Evolutionary conservation across 1,140 invertebrate species (phyloP).

Genomic region (Zaprionus africanus): DNA sequence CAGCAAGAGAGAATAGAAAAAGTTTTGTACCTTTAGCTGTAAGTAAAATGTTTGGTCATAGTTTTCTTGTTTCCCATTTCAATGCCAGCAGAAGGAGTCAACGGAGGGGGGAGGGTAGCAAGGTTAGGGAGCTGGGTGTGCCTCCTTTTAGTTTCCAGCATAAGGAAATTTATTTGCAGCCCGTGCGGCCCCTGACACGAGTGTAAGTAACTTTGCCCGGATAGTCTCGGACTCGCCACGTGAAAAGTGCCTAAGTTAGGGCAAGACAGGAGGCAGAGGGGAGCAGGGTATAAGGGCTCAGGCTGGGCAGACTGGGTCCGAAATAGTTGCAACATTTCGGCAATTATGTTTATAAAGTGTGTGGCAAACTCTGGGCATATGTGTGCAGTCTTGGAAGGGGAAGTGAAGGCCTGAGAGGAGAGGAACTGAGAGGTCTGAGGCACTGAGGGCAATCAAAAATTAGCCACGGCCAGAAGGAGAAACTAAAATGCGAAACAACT

Average conservation of each 20-base stretch:
- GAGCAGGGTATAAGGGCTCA: background rate
- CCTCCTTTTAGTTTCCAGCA: conserved; percentile 12
- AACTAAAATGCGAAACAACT: conserved; percentile 2
- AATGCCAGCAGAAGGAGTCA: background rate
- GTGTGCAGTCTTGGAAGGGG: background rate
- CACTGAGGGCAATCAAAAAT: conserved; percentile 54
- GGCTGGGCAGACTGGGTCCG: background rate
- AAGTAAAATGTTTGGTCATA: conserved; percentile 74
- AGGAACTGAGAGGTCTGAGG: background rate
- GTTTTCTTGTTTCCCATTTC: conserved; percentile 36
- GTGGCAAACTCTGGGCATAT: conserved; percentile 2
- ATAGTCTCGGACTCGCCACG: conserved; percentile 12
- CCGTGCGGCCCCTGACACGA: conserved; percentile 40
- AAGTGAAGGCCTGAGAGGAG: background rate
- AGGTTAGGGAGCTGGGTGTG: background rate
- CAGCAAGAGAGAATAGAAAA: conserved; percentile 36
- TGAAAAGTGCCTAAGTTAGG: background rate
- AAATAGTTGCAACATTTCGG: conserved; percentile 66
- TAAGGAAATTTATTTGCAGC: conserved; percentile 62
- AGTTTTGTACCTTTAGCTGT: conserved; percentile 61
- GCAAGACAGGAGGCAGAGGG: background rate
- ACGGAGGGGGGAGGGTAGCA: background rate
- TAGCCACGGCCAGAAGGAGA: conserved; percentile 28
- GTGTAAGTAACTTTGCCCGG: conserved; percentile 44
- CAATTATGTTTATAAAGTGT: conserved; percentile 69